Base-by-base conservation (phyloP, 2,113 vertebrate genomes). In the Thamnaconus septentrionalis region DNA sequence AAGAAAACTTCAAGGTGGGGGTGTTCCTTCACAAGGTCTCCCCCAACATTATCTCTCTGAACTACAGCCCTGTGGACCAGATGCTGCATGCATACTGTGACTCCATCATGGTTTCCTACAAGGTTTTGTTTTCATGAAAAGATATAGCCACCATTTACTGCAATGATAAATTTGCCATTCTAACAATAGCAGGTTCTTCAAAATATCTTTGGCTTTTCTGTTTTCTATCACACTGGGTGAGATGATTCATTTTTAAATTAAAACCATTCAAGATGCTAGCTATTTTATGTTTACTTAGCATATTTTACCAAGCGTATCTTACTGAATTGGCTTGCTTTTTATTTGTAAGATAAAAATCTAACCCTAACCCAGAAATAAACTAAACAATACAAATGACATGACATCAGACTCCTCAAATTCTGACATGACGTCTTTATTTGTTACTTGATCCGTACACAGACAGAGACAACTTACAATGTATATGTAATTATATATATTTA, bases 381-480 rank as follows among this genome's bases (percentile, higher is more conserved):
- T 12, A 31, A 3, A 56, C 6, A 57, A 31, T n/a, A 18, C 5
- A 72, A 73, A 68, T 42, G 46, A 78, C 6, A 4, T 5, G 4
- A 59, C 56, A 8, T 31, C 18, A 31, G 18, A 31, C 18, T 31
- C 7, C 8, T 0, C 9, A 45, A 56, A 62, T 64, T 66, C 42
- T 61, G 72, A 87, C 71, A 45, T 41, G 4, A 73, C 56, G 64
- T 75, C 74, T 88, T 89, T 86, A 88, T 85, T 90, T 66, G 78
- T 87, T 85, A 91, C 77, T 85, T 80, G 65, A 69, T 90, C 80
- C 90, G 72, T 86, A 91, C 91, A 93, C 71, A 54, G 81, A 91
- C 84, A 91, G 69, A 89, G 78, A 91, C 81, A 79, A 63, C 73
- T 85, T 82, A 85, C 66, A 63, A 76, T 73, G 69, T 83, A 75